These are phyloP conservation scores for Rhegmatorhina hoffmannsi DNA, from an alignment of 2,113 vertebrate genomes.

Conservation along the genomic window DNA sequence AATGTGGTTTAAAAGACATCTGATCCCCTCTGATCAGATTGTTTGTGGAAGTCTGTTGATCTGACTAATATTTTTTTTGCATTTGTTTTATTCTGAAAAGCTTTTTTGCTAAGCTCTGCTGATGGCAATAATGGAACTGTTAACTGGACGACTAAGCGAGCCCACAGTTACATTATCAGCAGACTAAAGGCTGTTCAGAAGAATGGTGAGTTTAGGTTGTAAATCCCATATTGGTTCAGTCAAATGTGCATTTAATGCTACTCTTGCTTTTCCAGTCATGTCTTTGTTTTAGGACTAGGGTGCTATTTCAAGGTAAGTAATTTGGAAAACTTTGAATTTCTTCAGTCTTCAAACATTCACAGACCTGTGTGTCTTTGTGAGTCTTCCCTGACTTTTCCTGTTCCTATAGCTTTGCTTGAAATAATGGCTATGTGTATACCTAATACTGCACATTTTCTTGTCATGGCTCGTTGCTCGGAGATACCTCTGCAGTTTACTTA, in stretches of 20 bases:
- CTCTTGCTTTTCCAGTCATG: conserved; percentile 40
- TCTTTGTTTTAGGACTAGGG: conserved; percentile 47
- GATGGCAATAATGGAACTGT: conserved; percentile 81
- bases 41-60: conserved; percentile 50
- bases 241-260: conserved; percentile 49
- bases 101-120: conserved; percentile 84
- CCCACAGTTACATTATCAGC: conserved; percentile 86
- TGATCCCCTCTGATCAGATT: conserved; percentile 32
- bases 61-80: conserved; percentile 73
- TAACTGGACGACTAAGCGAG: conserved; percentile 83
- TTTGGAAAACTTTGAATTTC: background rate
- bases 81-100: conserved; percentile 86
- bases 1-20: background rate
- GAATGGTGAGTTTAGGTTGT: conserved; percentile 91
- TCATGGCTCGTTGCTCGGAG: conserved; percentile 44
- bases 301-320: conserved; percentile 52
- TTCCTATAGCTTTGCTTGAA: conserved; percentile 53
- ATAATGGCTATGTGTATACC: conserved; percentile 44
- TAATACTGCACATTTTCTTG: conserved; percentile 38
- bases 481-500: conserved; percentile 30
- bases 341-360: conserved; percentile 25
- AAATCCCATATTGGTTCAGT: conserved; percentile 39
- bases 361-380: conserved; percentile 27
- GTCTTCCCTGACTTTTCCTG: conserved; percentile 44
- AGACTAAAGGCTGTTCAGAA: conserved; percentile 85